phyloP scores from a whole-genome alignment of 2,113 vertebrate species.

The Maccullochella peelii region DNA sequence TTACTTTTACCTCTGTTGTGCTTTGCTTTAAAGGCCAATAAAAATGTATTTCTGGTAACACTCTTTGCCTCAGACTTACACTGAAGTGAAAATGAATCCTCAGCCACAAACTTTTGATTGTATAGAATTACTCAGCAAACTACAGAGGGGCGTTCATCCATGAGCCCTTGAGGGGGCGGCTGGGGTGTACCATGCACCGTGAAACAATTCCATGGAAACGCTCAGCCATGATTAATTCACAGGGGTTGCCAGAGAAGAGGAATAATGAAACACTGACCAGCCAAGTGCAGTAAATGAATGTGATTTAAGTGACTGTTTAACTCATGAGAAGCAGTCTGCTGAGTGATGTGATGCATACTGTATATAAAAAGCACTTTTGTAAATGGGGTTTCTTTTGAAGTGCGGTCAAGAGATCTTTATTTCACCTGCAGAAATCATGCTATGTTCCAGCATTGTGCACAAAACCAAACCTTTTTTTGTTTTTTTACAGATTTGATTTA shows the following conservation, averaged over 20 bases:
- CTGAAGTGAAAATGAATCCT: slow-evolving; percentile 14
- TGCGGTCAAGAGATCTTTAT: background rate
- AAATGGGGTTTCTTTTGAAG: background rate
- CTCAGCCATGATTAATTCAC: slow-evolving; percentile 19
- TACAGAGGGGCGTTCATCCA: slow-evolving; percentile 5
- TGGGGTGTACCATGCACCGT: background rate
- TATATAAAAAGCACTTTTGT: no score
- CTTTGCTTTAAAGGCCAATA: slow-evolving; percentile 8
- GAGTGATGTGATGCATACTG: background rate
- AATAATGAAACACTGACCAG: slow-evolving; percentile 16
- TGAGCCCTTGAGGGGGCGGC: slow-evolving; percentile 4
- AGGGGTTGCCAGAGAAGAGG: background rate
- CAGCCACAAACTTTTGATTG: slow-evolving; percentile 32
- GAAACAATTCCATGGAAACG: slow-evolving; percentile 55
- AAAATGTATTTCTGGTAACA: background rate
- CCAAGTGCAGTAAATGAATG: background rate
- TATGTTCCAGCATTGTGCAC: background rate
- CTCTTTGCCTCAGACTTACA: background rate
- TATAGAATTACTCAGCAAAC: slow-evolving; percentile 47
- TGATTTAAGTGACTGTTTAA: background rate
- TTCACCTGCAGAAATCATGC: background rate
- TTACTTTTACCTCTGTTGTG: background rate
- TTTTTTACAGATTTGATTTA: background rate
- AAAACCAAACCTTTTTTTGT: background rate
- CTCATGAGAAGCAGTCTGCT: background rate